phyloP scores from a whole-genome alignment of 2,113 vertebrate species.

The Amazona guildingii region DNA sequence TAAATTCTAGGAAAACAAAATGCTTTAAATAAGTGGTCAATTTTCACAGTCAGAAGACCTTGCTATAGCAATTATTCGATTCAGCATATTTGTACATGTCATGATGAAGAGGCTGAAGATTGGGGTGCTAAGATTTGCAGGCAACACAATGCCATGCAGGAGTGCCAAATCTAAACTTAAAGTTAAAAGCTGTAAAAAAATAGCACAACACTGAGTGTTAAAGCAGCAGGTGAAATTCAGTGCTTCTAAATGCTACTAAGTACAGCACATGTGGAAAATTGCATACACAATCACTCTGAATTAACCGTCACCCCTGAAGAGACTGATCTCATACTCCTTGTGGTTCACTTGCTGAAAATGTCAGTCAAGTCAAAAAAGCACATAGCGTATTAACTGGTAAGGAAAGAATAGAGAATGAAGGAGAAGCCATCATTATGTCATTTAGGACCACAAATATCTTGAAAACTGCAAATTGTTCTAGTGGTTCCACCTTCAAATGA shows the following conservation, averaged over 20 bases:
- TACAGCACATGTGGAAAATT: not conserved
- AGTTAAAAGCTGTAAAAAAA: not conserved
- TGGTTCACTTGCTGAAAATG: not conserved
- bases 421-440: not conserved
- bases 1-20: not conserved
- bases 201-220: not conserved
- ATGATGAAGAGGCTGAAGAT: not conserved
- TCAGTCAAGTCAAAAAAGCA: not conserved
- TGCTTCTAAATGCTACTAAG: not conserved
- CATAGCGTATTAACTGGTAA: not conserved
- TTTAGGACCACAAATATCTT: not conserved
- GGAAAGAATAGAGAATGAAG: not conserved
- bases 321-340: not conserved
- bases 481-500: not conserved
- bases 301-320: not conserved
- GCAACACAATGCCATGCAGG: not conserved
- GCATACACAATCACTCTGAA: not conserved
- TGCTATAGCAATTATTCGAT: not conserved
- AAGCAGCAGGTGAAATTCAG: not conserved
- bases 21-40: not conserved
- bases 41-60: conserved; percentile 22
- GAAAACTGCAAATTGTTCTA: not conserved
- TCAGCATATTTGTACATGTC: not conserved
- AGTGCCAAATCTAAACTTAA: not conserved
- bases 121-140: not conserved